Percentiles rank a stretch among this genome's conserved stretches.
Evolutionary conservation across 2,888 invertebrate genomes (phyloP).

Genomic region (Ophonus ardosiacus): DNA sequence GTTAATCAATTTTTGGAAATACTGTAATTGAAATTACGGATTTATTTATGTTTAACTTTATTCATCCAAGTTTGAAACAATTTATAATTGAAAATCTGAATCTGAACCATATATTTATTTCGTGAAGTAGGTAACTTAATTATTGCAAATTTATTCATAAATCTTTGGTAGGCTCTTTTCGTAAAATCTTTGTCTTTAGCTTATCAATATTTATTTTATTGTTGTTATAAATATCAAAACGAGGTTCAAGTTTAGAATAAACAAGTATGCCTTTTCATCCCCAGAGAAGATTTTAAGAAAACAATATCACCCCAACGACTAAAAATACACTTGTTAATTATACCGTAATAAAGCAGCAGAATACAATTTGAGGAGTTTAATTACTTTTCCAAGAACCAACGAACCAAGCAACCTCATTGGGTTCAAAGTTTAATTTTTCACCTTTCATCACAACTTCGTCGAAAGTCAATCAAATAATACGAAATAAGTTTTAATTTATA

Average conservation of each 20-base stretch:
- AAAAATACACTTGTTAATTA: constrained; percentile 42
- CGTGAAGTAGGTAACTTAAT: background rate
- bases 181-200: background rate
- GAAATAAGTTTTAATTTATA: background rate
- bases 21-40: too few species aligned
- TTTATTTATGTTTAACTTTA: too few species aligned
- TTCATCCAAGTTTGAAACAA: too few species aligned
- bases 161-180: too few species aligned
- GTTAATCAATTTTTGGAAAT: too few species aligned
- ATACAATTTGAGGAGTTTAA: constrained; percentile 51
- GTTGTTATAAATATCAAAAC: background rate
- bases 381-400: constrained; percentile 37
- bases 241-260: background rate
- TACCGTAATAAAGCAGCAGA: constrained; percentile 43
- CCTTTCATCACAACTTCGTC: constrained; percentile 10
- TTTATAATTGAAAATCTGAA: too few species aligned
- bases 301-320: background rate
- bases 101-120: background rate
- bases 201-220: background rate
- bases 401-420: background rate
- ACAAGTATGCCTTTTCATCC: background rate
- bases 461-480: background rate
- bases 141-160: background rate
- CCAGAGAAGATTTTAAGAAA: background rate
- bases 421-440: constrained; percentile 48